Evolutionary conservation across 2,888 invertebrate species (phyloP).

Genomic region (Sphaeridia pumilis): DNA sequence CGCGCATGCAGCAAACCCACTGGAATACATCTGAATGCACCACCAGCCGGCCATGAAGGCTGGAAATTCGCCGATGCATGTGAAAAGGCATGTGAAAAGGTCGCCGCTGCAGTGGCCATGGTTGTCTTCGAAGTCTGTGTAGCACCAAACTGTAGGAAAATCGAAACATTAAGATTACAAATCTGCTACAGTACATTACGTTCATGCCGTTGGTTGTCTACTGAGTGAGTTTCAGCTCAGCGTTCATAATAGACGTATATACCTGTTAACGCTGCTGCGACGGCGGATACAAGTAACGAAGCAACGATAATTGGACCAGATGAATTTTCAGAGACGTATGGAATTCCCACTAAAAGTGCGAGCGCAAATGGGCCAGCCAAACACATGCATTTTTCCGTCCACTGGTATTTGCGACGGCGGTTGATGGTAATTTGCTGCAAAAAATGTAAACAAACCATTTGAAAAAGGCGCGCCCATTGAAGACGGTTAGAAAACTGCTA

Average conservation of each 20-base stretch:
- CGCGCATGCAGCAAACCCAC: conserved; percentile 32
- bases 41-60: conserved; percentile 34
- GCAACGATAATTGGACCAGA: conserved; percentile 35
- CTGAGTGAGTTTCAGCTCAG: neutral
- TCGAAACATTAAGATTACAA: neutral
- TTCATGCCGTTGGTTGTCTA: too few species aligned
- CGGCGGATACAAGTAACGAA: conserved; percentile 31
- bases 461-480: too few species aligned
- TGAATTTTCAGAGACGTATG: conserved; percentile 34
- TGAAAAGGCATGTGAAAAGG: conserved; percentile 31
- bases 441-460: neutral
- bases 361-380: conserved; percentile 34
- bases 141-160: conserved; percentile 33
- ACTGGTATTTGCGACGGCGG: conserved; percentile 20
- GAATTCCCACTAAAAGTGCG: conserved; percentile 31
- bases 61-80: conserved; percentile 33
- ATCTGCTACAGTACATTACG: too few species aligned
- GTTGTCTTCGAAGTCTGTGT: conserved; percentile 33
- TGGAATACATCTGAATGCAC: conserved; percentile 22
- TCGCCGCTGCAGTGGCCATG: conserved; percentile 35
- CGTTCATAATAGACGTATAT: neutral
- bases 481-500: too few species aligned
- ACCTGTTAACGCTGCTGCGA: conserved; percentile 32
- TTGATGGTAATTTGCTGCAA: conserved; percentile 8
- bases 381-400: conserved; percentile 30